These are phyloP conservation scores for Podarcis raffonei DNA, from an alignment of 2,113 vertebrate species.

Conservation along the genomic window DNA sequence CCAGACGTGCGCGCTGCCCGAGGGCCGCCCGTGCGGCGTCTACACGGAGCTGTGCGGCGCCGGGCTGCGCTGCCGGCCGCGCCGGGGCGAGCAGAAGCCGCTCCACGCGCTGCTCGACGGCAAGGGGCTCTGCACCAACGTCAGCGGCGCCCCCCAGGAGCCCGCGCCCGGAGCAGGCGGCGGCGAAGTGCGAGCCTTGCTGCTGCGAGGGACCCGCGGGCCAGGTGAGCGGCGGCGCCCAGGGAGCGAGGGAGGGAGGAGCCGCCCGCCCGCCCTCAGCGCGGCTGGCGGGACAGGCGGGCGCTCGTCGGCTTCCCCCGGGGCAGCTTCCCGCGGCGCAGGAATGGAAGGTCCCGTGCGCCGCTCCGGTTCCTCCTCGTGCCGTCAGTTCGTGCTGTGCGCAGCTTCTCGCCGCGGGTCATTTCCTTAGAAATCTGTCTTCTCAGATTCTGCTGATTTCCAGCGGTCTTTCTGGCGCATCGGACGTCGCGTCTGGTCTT, in stretches of 20 bases:
- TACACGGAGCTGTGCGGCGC: constrained; percentile 90
- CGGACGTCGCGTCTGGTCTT: background rate
- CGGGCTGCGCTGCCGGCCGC: constrained; percentile 83
- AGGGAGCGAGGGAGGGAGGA: accelerated
- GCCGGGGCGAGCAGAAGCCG: constrained; percentile 80
- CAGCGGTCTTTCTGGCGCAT: background rate
- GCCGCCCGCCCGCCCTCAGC: no score
- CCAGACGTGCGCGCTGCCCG: constrained; percentile 85
- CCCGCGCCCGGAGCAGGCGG: background rate
- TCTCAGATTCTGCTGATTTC: background rate
- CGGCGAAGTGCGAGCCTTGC: constrained; percentile 66
- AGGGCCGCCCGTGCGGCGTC: constrained; percentile 85
- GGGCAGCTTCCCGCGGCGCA: background rate
- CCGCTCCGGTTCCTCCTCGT: no score
- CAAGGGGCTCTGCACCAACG: constrained; percentile 84
- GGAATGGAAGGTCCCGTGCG: background rate
- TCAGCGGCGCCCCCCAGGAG: constrained; percentile 43
- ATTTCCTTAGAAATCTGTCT: background rate
- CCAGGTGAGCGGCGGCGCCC: constrained; percentile 73
- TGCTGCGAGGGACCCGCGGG: constrained; percentile 63
- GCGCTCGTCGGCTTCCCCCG: background rate
- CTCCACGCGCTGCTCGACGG: constrained; percentile 90
- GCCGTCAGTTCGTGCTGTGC: no score
- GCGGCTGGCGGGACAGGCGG: no score
- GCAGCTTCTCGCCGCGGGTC: no score